phyloP scores from a whole-genome alignment of 2,797 vertebrate species.

The Acanthopagrus latus region DNA sequence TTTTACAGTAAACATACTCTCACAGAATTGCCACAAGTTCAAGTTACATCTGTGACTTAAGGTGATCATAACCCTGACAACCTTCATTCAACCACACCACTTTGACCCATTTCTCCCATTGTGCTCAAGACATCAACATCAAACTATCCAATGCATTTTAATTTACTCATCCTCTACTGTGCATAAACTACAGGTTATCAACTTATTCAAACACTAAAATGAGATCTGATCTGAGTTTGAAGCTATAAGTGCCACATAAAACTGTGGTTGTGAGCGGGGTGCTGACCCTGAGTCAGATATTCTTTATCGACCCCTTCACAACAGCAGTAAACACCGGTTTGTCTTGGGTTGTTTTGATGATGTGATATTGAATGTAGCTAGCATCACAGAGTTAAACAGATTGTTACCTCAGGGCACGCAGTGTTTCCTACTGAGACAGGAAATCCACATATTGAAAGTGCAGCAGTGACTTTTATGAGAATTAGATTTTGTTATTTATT shows the following conservation, averaged over 20 bases:
- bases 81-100: not conserved
- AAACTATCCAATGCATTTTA: no score
- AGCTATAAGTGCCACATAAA: not conserved
- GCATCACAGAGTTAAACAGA: not conserved
- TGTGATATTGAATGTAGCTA: constrained; percentile 7
- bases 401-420: not conserved
- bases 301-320: constrained; percentile 7
- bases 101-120: not conserved
- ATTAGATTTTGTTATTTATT: constrained; percentile 27
- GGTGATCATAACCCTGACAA: not conserved
- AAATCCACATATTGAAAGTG: constrained; percentile 29
- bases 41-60: not conserved
- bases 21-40: not conserved
- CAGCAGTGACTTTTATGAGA: not conserved
- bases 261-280: not conserved
- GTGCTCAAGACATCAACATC: no score
- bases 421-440: not conserved
- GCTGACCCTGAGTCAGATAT: not conserved
- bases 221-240: not conserved
- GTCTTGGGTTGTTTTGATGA: not conserved
- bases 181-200: no score
- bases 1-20: not conserved
- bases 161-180: no score
- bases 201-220: no score
- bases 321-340: constrained; percentile 18